Evolutionary conservation across 2,113 vertebrate species (phyloP).

Genomic region (Catagonus wagneri): DNA sequence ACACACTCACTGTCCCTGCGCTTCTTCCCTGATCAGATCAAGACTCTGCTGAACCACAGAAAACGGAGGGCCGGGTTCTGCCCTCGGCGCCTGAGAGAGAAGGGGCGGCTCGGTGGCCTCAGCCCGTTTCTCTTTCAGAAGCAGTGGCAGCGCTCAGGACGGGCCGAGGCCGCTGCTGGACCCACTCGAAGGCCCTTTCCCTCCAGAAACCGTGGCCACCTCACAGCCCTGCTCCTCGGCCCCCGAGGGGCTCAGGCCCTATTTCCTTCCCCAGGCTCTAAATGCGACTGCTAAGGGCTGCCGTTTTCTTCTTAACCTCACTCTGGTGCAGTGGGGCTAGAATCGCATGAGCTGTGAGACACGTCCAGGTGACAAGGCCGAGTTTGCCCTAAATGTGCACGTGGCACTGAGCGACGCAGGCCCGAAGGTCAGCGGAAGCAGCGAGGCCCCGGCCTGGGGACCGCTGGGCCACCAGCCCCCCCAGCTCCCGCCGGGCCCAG

Average conservation of each 20-base stretch:
- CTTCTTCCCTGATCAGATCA: neutral
- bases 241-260: neutral
- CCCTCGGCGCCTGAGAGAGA: no score
- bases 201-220: neutral
- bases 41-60: no score
- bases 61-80: no score
- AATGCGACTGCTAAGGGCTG: neutral
- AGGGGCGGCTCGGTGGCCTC: no score
- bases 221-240: neutral
- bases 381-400: no score
- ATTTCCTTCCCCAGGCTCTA: neutral
- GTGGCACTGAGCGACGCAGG: neutral
- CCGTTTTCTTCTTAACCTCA: accelerated
- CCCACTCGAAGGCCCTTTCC: no score
- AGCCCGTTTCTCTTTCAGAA: no score
- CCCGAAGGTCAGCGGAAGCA: neutral
- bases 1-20: neutral
- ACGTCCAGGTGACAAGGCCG: neutral
- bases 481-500: accelerated
- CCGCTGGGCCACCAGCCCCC: neutral
- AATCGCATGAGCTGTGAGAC: neutral
- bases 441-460: no score
- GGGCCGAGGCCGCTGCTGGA: no score
- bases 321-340: neutral
- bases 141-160: no score